These are phyloP conservation scores for Pangasius macronema DNA, from an alignment of 2,797 vertebrate species.

Conservation along the genomic window DNA sequence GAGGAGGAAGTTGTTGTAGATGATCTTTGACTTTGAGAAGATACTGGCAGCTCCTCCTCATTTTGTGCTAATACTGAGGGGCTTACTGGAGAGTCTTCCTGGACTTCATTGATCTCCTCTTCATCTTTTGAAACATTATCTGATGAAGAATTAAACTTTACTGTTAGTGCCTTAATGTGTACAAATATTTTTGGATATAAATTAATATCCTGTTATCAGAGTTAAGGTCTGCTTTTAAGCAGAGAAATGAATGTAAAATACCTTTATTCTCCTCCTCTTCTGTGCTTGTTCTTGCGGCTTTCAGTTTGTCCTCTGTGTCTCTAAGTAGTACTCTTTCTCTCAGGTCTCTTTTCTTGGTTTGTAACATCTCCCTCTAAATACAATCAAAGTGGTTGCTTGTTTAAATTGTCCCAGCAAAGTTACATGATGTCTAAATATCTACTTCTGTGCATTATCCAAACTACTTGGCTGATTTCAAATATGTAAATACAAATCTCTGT, in stretches of 20 bases:
- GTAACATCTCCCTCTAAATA: slow-evolving; percentile 45
- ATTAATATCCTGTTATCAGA: background rate
- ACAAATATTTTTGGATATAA: background rate
- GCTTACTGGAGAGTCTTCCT: background rate
- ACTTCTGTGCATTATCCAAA: background rate
- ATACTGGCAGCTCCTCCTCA: slow-evolving; percentile 36
- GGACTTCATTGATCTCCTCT: slow-evolving; percentile 14
- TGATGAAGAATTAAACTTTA: background rate
- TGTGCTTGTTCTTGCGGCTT: slow-evolving; percentile 10
- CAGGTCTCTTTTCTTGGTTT: slow-evolving; percentile 42
- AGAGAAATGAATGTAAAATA: background rate
- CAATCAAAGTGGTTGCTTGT: slow-evolving; percentile 20
- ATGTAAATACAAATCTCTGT: background rate
- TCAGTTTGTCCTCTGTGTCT: slow-evolving; percentile 50
- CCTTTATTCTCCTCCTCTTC: slow-evolving; percentile 41
- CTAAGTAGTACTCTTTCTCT: slow-evolving; percentile 49
- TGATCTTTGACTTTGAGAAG: slow-evolving; percentile 24
- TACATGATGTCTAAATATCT: background rate
- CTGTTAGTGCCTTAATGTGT: background rate
- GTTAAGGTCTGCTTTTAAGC: background rate
- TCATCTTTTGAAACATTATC: slow-evolving; percentile 11
- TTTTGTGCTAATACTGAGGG: slow-evolving; percentile 19
- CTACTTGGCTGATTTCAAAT: slow-evolving; percentile 4
- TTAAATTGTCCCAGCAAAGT: slow-evolving; percentile 15
- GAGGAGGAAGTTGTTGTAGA: slow-evolving; percentile 41